phyloP scores from a whole-genome alignment of 1,140 invertebrate genomes.

The Drosophila ambigua region DNA sequence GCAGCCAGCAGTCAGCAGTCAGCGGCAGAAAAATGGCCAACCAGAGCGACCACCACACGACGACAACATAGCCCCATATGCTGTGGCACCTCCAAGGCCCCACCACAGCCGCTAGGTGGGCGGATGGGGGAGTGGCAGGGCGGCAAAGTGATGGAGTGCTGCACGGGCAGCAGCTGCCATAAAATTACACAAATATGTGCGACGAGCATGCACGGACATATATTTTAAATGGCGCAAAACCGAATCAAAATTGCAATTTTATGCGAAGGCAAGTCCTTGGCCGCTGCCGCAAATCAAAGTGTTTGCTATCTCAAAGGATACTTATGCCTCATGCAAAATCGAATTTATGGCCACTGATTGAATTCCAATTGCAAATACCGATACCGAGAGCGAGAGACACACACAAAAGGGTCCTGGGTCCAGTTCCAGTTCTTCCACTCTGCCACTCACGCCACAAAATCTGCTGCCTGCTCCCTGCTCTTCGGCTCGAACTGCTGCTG shows the following conservation, averaged over 20 bases:
- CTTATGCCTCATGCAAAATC: slow-evolving; percentile 59
- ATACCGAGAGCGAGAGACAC: no score
- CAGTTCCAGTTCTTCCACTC: no score
- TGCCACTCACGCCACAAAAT: no score
- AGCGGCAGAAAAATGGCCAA: slow-evolving; percentile 37
- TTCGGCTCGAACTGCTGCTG: not conserved
- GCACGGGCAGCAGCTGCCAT: slow-evolving; percentile 54
- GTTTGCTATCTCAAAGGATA: slow-evolving; percentile 34
- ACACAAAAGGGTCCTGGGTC: no score
- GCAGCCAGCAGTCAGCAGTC: slow-evolving; percentile 1
- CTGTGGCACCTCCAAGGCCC: not conserved
- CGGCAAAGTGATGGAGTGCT: no score
- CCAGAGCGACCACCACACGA: slow-evolving; percentile 9
- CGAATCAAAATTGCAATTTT: slow-evolving; percentile 73
- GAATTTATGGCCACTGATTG: slow-evolving; percentile 69
- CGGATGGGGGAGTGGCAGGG: no score
- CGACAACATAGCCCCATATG: not conserved
- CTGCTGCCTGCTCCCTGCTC: not conserved
- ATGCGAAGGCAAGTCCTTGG: slow-evolving; percentile 44
- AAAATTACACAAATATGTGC: slow-evolving; percentile 60
- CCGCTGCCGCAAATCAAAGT: slow-evolving; percentile 33
- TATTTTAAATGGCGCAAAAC: slow-evolving; percentile 19
- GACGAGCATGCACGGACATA: not conserved
- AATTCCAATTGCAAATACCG: slow-evolving; percentile 53
- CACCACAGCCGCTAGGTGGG: not conserved